Conservation (phyloP, 2,113 vertebrate species). For the Elephas maximus region DNA sequence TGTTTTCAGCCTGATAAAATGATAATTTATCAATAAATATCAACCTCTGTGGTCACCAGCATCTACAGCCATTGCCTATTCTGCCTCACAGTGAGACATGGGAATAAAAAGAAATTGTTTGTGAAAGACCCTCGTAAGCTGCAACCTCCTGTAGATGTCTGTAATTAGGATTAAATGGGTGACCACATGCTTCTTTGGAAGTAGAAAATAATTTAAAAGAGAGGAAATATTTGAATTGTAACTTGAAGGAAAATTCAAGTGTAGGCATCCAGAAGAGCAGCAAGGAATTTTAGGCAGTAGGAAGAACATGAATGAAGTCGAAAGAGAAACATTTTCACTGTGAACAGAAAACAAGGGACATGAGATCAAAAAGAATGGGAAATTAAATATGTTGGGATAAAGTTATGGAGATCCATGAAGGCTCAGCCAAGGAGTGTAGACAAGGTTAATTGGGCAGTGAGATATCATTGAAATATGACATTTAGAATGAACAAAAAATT, state of each 20-base stretch:
- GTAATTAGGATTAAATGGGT: not conserved
- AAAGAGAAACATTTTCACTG: not conserved
- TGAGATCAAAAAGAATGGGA: not conserved
- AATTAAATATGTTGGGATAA: not conserved
- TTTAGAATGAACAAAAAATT: constrained; percentile 1
- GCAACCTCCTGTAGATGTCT: not conserved
- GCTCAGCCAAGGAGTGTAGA: not conserved
- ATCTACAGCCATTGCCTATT: not conserved
- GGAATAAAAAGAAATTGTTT: not conserved
- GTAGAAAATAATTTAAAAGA: not conserved
- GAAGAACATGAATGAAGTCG: not conserved
- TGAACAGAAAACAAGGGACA: not conserved
- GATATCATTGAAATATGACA: not conserved
- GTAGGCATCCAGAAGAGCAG: accelerated
- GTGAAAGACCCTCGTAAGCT: not conserved
- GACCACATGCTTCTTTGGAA: not conserved
- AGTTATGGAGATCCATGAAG: not conserved
- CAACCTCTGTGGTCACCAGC: not conserved
- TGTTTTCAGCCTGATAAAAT: not conserved
- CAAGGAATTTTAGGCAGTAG: not conserved
- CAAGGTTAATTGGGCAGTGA: not conserved
- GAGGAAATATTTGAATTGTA: not conserved
- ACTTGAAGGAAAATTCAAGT: not conserved
- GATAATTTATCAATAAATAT: not conserved
- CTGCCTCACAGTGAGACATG: not conserved